These are phyloP conservation scores for Microtus oregoni DNA, from an alignment of 2,113 vertebrate genomes.

Conservation along the genomic window DNA sequence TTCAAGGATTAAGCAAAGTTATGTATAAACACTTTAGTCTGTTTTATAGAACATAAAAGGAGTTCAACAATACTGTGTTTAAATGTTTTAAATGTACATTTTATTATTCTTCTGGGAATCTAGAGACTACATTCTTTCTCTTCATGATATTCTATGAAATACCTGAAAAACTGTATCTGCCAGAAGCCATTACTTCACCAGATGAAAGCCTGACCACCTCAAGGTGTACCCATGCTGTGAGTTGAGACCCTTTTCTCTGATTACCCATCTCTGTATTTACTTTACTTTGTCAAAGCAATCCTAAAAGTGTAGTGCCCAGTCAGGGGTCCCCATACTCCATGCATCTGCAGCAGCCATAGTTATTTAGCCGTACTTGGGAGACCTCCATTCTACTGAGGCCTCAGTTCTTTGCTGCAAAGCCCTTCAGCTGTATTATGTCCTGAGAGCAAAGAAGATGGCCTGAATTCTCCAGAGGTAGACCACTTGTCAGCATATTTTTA, in stretches of 20 bases:
- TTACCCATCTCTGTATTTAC: slow-evolving; percentile 1
- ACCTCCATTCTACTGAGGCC: not conserved
- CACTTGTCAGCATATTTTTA: slow-evolving; percentile 72
- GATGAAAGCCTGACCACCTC: not conserved
- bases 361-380: slow-evolving; percentile 24
- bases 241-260: slow-evolving; percentile 9
- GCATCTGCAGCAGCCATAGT: not conserved
- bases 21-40: not conserved
- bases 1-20: not conserved
- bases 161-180: not conserved
- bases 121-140: not conserved
- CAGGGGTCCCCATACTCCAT: not conserved
- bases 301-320: not conserved
- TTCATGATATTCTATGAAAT: not conserved
- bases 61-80: not conserved
- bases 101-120: not conserved
- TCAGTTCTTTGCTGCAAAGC: slow-evolving; percentile 53
- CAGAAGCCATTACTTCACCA: not conserved
- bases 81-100: slow-evolving; percentile 39
- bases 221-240: not conserved
- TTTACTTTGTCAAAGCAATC: slow-evolving; percentile 23
- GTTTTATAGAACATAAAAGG: not conserved
- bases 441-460: slow-evolving; percentile 63
- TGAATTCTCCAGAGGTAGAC: slow-evolving; percentile 47
- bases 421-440: slow-evolving; percentile 57